Base-by-base conservation (phyloP, 1,140 invertebrate species). In the Agrypnia vestita region DNA sequence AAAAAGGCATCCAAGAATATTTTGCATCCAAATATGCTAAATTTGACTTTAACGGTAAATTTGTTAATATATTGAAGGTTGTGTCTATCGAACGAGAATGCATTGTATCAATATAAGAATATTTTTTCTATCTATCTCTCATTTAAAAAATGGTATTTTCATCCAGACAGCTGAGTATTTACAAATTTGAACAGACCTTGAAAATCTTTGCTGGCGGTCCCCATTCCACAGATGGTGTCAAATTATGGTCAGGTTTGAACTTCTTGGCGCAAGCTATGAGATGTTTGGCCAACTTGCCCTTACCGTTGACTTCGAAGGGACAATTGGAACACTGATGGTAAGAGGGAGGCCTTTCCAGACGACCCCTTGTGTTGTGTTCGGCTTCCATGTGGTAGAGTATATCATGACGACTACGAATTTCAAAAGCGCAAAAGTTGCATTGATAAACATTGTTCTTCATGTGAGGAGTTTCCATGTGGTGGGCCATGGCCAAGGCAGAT, bases 311-410 rank as follows among this genome's bases (percentile, higher is more conserved):
- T 86, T 98, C 97, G 85, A 97, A 98, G 0, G 96, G 94, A 91
- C 97, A 99, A 85, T 97, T 96, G 0, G 96, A 93, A 87, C 97
- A 99, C 84, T 98, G 96, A 88, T 97, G 97, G 86, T 95, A 96
- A 0, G 95, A 93, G 46, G 95, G 93, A 9, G 96, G 96, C 75
- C 95, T 91, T 84, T 97, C 96, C 51, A 98, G 88, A 79, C 94
- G 92, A 11, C 95, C 96, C 75, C 94, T 91, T 11, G 95, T 93
- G 83, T 94, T 94, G 86, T 99, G 97, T 84, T 96, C 93, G 0
- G 93, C 93, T 84, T 97, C 95, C 95, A 98, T 97, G 84, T 99
- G 97, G 85, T 93, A 96, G 6, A 97, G 89, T 81, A 98, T 98
- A 85, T 96, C 95, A 83, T 96, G 95, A 10, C 95, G 94, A 86